A percentile compares a stretch with the other conserved stretches of the same genome.
Evolutionary conservation across 2,113 vertebrate genomes (phyloP).

Genomic region (Campylomormyrus tamandua): DNA sequence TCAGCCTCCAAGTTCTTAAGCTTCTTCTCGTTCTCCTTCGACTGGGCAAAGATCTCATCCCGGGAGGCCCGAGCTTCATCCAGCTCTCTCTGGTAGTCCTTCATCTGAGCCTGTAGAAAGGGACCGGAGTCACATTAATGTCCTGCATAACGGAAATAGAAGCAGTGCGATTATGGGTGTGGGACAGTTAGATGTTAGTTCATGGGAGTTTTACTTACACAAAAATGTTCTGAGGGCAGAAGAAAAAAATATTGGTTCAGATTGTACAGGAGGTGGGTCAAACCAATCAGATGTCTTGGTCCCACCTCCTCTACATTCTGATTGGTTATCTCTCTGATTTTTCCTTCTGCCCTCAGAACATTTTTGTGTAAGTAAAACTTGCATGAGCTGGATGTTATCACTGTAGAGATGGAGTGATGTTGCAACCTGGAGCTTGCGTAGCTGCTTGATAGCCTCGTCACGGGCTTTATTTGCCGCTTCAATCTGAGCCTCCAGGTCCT

Average conservation of each 20-base stretch:
- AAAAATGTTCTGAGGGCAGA: too few relatives aligned
- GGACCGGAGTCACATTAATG: background rate
- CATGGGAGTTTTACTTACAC: background rate
- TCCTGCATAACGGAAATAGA: background rate
- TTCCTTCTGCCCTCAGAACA: too few relatives aligned
- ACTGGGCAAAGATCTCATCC: slow-evolving; percentile 92
- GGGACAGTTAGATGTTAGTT: background rate
- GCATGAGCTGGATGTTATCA: background rate
- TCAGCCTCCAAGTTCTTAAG: slow-evolving; percentile 88
- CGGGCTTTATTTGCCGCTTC: slow-evolving; percentile 87
- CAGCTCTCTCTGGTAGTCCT: slow-evolving; percentile 91
- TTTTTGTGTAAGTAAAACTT: too few relatives aligned
- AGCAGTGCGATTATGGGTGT: background rate
- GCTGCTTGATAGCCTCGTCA: slow-evolving; percentile 91
- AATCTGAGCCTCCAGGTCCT: slow-evolving; percentile 86
- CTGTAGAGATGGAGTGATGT: background rate
- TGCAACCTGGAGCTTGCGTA: slow-evolving; percentile 83
- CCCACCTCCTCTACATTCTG: too few relatives aligned
- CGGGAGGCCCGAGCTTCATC: slow-evolving; percentile 88
- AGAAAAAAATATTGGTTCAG: too few relatives aligned
- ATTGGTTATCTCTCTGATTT: too few relatives aligned
- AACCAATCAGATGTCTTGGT: too few relatives aligned
- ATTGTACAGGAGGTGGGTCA: too few relatives aligned
- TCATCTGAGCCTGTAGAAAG: slow-evolving; percentile 80
- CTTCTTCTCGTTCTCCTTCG: slow-evolving; percentile 96